Conservation (phyloP, 1,140 invertebrate genomes). For the Cyclargus thomasi region DNA sequence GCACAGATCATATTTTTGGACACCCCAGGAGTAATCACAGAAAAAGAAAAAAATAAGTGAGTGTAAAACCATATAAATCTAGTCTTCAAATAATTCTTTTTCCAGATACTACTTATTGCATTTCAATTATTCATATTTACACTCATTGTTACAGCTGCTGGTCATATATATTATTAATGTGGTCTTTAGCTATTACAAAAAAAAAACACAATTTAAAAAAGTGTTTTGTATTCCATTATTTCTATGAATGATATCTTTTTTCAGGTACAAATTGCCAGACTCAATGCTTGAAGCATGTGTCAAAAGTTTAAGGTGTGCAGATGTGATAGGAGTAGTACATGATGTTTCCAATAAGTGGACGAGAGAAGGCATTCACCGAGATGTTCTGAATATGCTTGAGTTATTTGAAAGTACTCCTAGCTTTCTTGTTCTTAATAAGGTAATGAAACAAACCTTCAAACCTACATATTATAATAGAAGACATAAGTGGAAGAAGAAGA, state of each 20-base stretch:
- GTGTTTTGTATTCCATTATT: conserved; percentile 36
- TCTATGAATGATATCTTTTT: conserved; percentile 31
- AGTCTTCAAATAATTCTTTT: neutral
- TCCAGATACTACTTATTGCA: neutral
- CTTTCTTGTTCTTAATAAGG: conserved; percentile 93
- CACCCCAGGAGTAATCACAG: conserved; percentile 87
- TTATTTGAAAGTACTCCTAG: conserved; percentile 79
- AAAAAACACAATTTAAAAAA: conserved; percentile 14
- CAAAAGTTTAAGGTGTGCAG: conserved; percentile 81
- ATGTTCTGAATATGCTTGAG: conserved; percentile 82
- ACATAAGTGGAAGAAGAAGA: too few species aligned
- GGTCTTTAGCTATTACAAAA: neutral
- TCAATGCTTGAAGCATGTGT: conserved; percentile 81
- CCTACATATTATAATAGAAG: too few species aligned
- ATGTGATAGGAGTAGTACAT: conserved; percentile 90
- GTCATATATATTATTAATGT: neutral
- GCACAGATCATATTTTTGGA: conserved; percentile 93
- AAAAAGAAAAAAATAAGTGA: conserved; percentile 80
- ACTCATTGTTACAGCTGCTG: neutral
- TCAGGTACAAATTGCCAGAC: conserved; percentile 79
- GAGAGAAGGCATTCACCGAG: conserved; percentile 79
- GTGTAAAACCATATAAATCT: conserved; percentile 4
- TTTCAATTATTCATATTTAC: neutral
- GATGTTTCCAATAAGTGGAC: conserved; percentile 85
- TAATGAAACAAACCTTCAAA: conserved; percentile 40